phyloP scores from a whole-genome alignment of 1,140 invertebrate genomes.

The Lepidurus arcticus region DNA sequence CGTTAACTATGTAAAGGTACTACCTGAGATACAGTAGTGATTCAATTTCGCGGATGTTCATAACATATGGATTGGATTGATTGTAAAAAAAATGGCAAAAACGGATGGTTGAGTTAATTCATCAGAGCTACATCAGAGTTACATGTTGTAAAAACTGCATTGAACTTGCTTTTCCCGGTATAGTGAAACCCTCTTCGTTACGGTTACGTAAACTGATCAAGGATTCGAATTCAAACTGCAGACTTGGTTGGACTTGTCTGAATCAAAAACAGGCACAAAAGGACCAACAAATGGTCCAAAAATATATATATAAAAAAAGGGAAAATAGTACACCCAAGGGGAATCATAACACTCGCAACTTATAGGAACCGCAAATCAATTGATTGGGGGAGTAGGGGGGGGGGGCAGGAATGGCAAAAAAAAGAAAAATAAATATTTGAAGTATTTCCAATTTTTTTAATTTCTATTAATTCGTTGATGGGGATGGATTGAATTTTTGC shows the following conservation, averaged over 20 bases:
- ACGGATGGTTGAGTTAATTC: neutral
- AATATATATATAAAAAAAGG: neutral
- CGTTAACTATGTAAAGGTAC: conserved; percentile 12
- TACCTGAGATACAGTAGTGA: conserved; percentile 21
- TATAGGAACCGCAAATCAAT: conserved; percentile 27
- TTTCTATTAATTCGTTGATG: neutral
- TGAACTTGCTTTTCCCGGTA: neutral
- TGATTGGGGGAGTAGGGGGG: conserved; percentile 7
- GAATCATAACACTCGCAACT: neutral
- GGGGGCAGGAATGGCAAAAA: neutral
- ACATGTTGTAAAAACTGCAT: neutral
- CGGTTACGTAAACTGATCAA: neutral
- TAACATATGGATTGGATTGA: neutral
- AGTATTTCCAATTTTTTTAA: neutral
- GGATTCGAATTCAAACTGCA: neutral
- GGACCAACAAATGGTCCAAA: neutral
- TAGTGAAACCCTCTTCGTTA: neutral
- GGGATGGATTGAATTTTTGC: neutral
- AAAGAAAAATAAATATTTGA: no score
- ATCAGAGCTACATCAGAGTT: neutral
- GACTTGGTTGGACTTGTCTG: neutral
- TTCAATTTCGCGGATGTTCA: conserved; percentile 1
- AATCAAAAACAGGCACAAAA: neutral
- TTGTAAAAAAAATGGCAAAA: neutral
- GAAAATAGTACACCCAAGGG: conserved; percentile 16